Evolutionary conservation across 1,140 invertebrate genomes (phyloP), one percentile per base, ranked within the genome.

Genomic region (Marisa cornuarietis): DNA sequence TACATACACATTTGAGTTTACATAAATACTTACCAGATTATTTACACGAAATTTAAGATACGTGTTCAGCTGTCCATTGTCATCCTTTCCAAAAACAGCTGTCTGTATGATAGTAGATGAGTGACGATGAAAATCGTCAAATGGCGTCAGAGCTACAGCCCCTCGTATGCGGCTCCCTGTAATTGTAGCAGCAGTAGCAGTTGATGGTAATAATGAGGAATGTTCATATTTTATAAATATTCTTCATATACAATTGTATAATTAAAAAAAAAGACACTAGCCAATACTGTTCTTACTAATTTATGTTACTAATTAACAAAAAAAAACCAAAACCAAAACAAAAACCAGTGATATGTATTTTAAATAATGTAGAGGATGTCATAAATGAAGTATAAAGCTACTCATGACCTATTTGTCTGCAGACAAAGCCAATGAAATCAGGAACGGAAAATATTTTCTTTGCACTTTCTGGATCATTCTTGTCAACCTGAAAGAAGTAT

Each of bases 401-500:
- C 22, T 62, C 78, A 81, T 80, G 81, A 89, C 88, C 89, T 54
- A 91, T 82, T 62, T 88, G 86, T 82, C 86, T 85, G 76, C 88
- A 89, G 14, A 87, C 88, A 87, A 87, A 90, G 16, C 90, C 90
- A 77, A 91, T 88, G 78, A 90, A 90, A 83, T 91, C 90, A 62
- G 88, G 88, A 0, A 90, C 86, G 80, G 85, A 74, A 81, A 89
- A 90, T 54, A 88, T 81, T 75, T 85, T 85, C 52, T 83, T 73
- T 71, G 84, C 85, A 82, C 84, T 85, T 52, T 84, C 85, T 62
- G 18, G 7, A 61, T 89, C 81, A 61, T 78, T 81, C 79, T 74
- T 82, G 71, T 84, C 81, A 83, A 84, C 86, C 87, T 88, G 77
- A 61, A 83, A 81, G 71, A 71, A 75, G 63, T 24, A 8, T 26